Evolutionary conservation across 2,113 vertebrate species (phyloP), one percentile per base, ranked within the genome.

Genomic region (Poeciliopsis retropinna): DNA sequence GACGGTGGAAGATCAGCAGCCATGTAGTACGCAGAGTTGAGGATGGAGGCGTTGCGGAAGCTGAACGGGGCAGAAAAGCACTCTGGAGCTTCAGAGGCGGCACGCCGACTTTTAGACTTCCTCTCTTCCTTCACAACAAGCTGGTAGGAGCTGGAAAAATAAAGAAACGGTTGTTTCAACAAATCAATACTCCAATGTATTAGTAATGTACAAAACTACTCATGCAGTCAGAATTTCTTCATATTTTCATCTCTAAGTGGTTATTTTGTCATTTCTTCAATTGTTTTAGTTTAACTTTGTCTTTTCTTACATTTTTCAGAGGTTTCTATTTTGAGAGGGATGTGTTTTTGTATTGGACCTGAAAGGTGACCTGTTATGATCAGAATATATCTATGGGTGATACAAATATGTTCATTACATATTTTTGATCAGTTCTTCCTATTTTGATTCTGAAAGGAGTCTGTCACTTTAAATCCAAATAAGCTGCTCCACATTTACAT

Each of bases 61-160:
- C 96, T 95, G 86, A 99, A 94, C 0, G 97, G 97, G 22, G 96
- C 93, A 0, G 96, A 95, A 85, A 98, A 99, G 72, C 98, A 99
- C 70, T 97, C 96, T 0, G 93, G 86, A 70, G 94, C 93, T 78
- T 98, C 96, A 10, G 96, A 94, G 41, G 97, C 95, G 1, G 97
- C 96, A n/a, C 97, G 93, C 27, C 97, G 95, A 0, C 95, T 95
- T 73, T 97, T 98, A 87, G 98, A 96, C 80, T 95, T 95, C 29
- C 96, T 91, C 75, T 98, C 95, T 80, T 99, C 97, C 87, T 98
- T 97, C 73, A 99, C 98, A 13, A 99, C 97, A 0, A 99, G 94
- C 69, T 99, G 98, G 85, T 99, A 99, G 31, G 95, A 96, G 88
- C 98, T 99, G 77, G 30, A 71, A 72, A 77, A 9, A 70, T 11